Evolutionary conservation across 2,888 invertebrate genomes (phyloP).

Genomic region (Rhagium mordax): DNA sequence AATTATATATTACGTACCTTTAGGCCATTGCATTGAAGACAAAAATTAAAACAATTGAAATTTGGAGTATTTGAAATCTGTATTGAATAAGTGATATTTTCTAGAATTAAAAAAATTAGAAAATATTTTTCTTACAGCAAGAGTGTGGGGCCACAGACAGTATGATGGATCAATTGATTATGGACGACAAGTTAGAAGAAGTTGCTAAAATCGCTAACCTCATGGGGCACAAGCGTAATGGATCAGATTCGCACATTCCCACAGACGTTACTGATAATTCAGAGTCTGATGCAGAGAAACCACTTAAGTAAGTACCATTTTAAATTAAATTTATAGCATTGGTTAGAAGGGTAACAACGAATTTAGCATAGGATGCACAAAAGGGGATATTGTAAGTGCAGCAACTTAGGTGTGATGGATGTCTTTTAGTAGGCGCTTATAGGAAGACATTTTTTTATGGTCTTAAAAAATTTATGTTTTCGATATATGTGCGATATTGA

Average conservation of each 20-base stretch:
- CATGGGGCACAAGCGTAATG: constrained; percentile 30
- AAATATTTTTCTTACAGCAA: constrained; percentile 42
- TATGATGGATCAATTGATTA: constrained; percentile 54
- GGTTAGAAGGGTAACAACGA: constrained; percentile 14
- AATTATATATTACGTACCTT: no score
- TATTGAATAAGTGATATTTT: no score
- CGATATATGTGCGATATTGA: background rate
- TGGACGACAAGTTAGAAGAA: constrained; percentile 55
- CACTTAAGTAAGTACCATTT: constrained; percentile 70
- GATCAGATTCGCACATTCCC: constrained; percentile 69
- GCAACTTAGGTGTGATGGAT: background rate
- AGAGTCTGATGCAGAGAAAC: constrained; percentile 84
- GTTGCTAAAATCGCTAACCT: constrained; percentile 37
- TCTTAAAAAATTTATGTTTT: background rate
- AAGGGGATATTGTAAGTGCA: background rate
- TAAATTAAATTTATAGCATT: constrained; percentile 4
- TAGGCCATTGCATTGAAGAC: no score
- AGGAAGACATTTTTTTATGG: background rate
- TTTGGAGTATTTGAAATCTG: no score
- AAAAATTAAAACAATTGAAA: no score
- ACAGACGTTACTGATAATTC: constrained; percentile 88
- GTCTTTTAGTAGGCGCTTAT: background rate
- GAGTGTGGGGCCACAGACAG: constrained; percentile 41
- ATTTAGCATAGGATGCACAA: background rate
- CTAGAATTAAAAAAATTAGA: no score